A percentile compares a stretch with the other conserved stretches of the same genome.
Evolutionary conservation across 2,797 vertebrate genomes (phyloP).

Genomic region (Labeo calbasu): DNA sequence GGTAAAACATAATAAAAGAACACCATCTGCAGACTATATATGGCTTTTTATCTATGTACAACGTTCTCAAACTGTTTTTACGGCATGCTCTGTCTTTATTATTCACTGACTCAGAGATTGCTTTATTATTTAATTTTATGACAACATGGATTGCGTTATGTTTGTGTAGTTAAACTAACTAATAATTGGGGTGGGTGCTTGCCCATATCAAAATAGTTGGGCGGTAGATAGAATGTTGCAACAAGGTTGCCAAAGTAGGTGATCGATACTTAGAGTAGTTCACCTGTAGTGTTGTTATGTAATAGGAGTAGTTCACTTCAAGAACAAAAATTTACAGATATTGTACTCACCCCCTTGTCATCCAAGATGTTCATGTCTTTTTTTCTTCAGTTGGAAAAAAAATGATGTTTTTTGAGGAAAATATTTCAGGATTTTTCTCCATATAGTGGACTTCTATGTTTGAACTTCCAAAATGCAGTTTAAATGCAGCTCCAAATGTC

Average conservation of each 20-base stretch:
- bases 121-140: background rate
- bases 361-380: too few species aligned
- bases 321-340: too few species aligned
- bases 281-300: background rate
- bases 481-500: too few species aligned
- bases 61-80: background rate
- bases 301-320: too few species aligned
- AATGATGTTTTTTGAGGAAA: too few species aligned
- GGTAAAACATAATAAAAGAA: background rate
- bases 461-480: too few species aligned
- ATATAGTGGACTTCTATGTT: too few species aligned
- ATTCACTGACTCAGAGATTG: background rate
- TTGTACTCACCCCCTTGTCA: too few species aligned
- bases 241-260: background rate
- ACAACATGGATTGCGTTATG: background rate
- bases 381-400: too few species aligned
- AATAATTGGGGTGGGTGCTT: background rate
- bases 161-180: background rate
- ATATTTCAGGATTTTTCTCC: too few species aligned
- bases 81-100: background rate
- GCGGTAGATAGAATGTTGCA: background rate
- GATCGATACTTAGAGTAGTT: background rate
- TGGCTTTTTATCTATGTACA: background rate
- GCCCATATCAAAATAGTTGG: background rate
- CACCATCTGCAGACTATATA: background rate